A percentile compares a stretch with the other conserved stretches of the same genome.
Conservation (phyloP, 2,888 invertebrate species). For the Chironomus riparius region DNA sequence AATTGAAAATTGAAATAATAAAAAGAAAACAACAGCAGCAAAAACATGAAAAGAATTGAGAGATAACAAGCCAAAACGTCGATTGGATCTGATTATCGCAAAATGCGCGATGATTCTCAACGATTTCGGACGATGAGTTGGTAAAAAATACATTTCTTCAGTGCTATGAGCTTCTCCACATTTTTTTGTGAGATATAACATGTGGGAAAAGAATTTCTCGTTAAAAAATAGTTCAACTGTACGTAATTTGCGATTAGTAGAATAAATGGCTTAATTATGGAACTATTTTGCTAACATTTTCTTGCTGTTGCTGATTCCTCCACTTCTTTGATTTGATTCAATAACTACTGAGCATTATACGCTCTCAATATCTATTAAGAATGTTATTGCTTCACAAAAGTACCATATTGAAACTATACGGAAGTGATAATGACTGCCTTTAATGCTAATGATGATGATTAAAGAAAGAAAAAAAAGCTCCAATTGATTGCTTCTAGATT, state of each 20-base stretch:
- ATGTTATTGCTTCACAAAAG: too few relatives aligned
- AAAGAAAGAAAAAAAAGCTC: too few relatives aligned
- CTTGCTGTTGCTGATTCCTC: background rate
- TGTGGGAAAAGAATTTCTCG: background rate
- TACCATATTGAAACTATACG: background rate
- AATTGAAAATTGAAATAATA: background rate
- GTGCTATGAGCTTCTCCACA: background rate
- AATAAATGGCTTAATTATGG: conserved; percentile 8
- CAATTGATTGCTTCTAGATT: too few relatives aligned
- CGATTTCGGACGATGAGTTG: conserved; percentile 5
- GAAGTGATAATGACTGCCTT: background rate
- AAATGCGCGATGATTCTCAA: conserved; percentile 7
- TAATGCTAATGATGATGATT: background rate
- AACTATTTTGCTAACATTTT: background rate
- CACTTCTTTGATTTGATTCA: background rate
- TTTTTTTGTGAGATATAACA: background rate
- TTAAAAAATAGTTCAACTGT: conserved; percentile 1
- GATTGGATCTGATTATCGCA: conserved; percentile 10
- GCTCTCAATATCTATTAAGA: too few relatives aligned
- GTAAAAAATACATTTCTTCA: background rate
- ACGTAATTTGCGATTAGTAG: conserved; percentile 2
- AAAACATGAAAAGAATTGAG: background rate
- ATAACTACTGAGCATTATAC: too few relatives aligned
- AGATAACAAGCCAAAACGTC: conserved; percentile 1
- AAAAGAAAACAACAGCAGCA: background rate